phyloP scores from a whole-genome alignment of 2,113 vertebrate species.

The Sinocyclocheilus grahami region DNA sequence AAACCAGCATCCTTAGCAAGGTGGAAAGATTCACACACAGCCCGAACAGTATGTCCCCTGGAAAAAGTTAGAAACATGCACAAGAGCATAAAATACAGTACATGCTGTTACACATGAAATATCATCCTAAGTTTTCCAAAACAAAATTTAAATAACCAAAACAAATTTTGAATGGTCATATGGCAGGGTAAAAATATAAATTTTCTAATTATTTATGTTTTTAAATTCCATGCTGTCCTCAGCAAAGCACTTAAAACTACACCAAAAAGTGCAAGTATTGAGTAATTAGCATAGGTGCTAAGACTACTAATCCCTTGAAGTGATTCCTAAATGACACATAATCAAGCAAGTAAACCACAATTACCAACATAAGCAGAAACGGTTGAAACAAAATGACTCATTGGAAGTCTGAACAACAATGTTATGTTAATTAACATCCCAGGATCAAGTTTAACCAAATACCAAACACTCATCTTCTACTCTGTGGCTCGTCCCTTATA shows the following conservation, averaged over 20 bases:
- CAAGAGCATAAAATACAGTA: neutral
- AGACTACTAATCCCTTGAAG: neutral
- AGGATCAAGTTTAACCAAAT: neutral
- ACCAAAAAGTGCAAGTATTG: neutral
- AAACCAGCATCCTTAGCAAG: conserved; percentile 93
- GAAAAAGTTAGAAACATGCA: neutral
- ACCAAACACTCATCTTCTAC: neutral
- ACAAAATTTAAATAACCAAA: neutral
- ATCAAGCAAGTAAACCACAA: neutral
- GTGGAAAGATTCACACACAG: conserved; percentile 94
- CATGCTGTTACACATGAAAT: neutral
- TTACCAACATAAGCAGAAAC: neutral
- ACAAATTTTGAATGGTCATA: neutral
- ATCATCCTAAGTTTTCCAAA: neutral
- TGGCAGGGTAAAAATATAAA: neutral
- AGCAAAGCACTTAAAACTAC: neutral
- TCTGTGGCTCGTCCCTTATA: neutral
- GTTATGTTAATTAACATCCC: neutral
- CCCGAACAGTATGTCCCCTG: conserved; percentile 94
- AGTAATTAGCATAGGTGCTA: neutral
- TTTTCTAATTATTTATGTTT: neutral
- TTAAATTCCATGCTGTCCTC: neutral
- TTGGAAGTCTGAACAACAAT: neutral
- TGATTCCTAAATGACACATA: neutral
- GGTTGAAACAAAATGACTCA: too few species aligned